Conservation (phyloP, 2,888 invertebrate genomes). For the Limnephilus rhombicus region DNA sequence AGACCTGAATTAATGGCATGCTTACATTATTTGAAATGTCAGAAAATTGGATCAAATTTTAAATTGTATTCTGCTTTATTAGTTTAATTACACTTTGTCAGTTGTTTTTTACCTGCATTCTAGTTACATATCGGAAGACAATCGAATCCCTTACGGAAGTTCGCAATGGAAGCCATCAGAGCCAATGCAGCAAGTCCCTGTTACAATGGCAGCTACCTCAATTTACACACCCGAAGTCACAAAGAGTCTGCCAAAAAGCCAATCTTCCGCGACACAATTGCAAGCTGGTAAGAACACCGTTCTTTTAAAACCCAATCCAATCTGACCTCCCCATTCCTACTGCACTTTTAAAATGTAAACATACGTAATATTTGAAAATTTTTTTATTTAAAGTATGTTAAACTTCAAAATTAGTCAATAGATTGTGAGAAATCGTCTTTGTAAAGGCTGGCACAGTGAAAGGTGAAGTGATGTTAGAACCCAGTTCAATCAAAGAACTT, state of each 20-base stretch:
- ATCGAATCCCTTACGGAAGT: slow-evolving; percentile 59
- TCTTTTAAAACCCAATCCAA: not conserved
- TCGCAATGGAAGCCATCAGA: slow-evolving; percentile 60
- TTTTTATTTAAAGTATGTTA: too few species aligned
- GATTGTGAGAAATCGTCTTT: too few species aligned
- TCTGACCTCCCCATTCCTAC: too few species aligned
- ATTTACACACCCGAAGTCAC: slow-evolving; percentile 45
- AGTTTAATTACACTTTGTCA: not conserved
- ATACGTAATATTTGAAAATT: too few species aligned
- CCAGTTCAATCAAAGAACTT: too few species aligned
- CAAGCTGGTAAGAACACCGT: slow-evolving; percentile 50
- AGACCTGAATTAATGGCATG: too few species aligned
- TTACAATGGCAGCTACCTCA: slow-evolving; percentile 64
- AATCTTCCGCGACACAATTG: slow-evolving; percentile 47
- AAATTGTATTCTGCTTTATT: not conserved
- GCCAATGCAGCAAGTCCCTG: slow-evolving; percentile 67
- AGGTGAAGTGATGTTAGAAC: too few species aligned
- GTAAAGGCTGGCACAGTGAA: too few species aligned
- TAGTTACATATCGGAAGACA: slow-evolving; percentile 65
- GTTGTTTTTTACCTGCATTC: slow-evolving; percentile 14
- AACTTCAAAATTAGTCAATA: too few species aligned
- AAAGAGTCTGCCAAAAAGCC: slow-evolving; percentile 50
- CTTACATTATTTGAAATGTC: too few species aligned
- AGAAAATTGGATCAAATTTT: too few species aligned
- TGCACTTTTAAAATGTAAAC: too few species aligned